Percentiles rank a stretch among this genome's conserved stretches.
These are phyloP conservation scores for Apamea anceps DNA, from an alignment of 2,888 invertebrate species.

Conservation along the genomic window DNA sequence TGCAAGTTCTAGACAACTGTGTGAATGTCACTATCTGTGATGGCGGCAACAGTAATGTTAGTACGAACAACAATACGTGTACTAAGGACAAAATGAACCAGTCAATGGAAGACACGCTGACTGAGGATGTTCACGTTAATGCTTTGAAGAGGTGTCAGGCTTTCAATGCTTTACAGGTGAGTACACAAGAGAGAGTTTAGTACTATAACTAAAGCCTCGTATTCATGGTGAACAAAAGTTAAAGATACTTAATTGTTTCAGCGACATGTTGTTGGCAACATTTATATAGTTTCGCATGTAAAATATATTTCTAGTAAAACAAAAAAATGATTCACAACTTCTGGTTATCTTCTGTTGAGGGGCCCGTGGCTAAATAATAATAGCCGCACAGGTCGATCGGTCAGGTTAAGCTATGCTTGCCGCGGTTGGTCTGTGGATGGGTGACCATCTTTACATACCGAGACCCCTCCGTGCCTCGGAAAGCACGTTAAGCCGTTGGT, in stretches of 20 bases:
- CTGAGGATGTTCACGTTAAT: constrained; percentile 80
- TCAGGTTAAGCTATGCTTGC: no score
- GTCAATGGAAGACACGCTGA: constrained; percentile 78
- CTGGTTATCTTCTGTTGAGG: no score
- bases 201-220: not conserved
- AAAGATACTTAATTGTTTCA: not conserved
- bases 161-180: constrained; percentile 88
- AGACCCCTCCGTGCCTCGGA: no score
- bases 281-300: not conserved
- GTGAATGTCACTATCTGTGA: constrained; percentile 86
- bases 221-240: not conserved
- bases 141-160: constrained; percentile 87
- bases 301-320: not conserved
- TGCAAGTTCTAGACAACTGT: constrained; percentile 85
- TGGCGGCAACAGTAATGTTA: constrained; percentile 49
- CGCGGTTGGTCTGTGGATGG: no score
- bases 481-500: no score
- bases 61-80: constrained; percentile 32
- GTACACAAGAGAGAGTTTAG: not conserved
- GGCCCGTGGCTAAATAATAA: no score
- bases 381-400: no score
- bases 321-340: not conserved
- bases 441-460: no score
- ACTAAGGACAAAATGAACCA: constrained; percentile 76
- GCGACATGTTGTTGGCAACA: not conserved